Base-by-base conservation (phyloP, 2,113 vertebrate species). In the Scytalopus superciliaris region DNA sequence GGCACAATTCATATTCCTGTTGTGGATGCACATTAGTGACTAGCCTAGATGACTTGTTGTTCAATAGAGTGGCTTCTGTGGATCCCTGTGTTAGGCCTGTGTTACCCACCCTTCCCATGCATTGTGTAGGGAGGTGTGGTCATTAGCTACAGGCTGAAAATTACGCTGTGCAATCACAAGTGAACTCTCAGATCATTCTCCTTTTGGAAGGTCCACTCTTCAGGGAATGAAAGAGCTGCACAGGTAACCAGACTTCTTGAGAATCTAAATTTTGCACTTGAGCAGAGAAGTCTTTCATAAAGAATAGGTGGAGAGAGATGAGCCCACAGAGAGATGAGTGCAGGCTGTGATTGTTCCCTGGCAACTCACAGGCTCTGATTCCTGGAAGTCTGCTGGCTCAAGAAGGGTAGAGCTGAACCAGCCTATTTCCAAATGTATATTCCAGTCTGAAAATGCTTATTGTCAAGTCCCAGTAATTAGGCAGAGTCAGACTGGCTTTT, bases 11-110 rank as follows among this genome's bases (percentile, higher is more conserved):
- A 0, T 35, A 8, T 22, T 76, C 12, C 35, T 69, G 28, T 5
- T 40, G 9, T 59, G 25, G 49, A 9, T 63, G 12, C 14, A 44
- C 24, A 27, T 30, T 31, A 33, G 3, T 35, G 68, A 45, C 24
- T 27, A 15, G 17, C 23, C 44, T 6, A 5, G 44, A 7, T 4
- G 4, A 12, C 8, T 4, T 14, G 3, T 2, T 22, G 9, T 7
- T 76, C 53, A 16, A 11, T 3, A 7, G 24, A 35, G 64, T 14
- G 44, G 18, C 7, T 84, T 44, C 44, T 31, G 10, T 18, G 44
- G 19, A 40, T 42, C 14, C 33, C 12, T 31, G 8, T 37, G 49
- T 9, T 30, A 14, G 39, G 25, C 14, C 22, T 57, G 56, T 59
- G 56, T 59, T 24, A 69, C 8, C 8, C 40, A 52, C 19, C 30